A percentile compares a stretch with the other conserved stretches of the same genome.
phyloP scores from a whole-genome alignment of 2,888 invertebrate species.

The Corbicula japonica region DNA sequence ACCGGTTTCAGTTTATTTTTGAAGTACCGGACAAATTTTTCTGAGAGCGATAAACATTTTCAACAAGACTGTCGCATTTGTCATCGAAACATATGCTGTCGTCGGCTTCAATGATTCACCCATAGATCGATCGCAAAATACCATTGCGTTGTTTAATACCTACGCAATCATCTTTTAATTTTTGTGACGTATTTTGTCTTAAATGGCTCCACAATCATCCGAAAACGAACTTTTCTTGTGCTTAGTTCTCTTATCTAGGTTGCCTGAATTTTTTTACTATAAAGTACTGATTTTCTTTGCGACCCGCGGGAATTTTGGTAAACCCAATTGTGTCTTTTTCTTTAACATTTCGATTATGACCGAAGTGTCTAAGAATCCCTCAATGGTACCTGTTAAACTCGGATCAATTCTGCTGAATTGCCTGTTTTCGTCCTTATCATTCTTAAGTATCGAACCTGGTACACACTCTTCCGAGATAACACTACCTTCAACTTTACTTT shows the following conservation, averaged over 20 bases:
- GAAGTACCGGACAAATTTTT: constrained; percentile 3
- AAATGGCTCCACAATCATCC: constrained; percentile 44
- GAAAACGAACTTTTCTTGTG: constrained; percentile 16
- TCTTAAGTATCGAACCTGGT: too few relatives aligned
- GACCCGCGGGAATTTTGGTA: constrained; percentile 28
- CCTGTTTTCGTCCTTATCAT: too few relatives aligned
- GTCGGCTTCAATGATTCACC: neutral
- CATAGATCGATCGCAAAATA: neutral
- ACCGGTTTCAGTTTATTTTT: neutral
- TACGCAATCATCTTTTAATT: neutral
- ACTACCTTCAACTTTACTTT: too few relatives aligned
- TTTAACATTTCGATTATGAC: neutral
- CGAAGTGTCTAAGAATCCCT: neutral
- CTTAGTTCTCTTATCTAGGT: constrained; percentile 22
- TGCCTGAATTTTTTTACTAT: constrained; percentile 36
- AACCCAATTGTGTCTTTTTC: neutral
- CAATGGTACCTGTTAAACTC: too few relatives aligned
- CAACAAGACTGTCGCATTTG: constrained; percentile 1
- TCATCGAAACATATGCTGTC: constrained; percentile 18
- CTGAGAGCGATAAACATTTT: too few relatives aligned
- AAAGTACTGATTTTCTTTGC: constrained; percentile 48
- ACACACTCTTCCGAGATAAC: too few relatives aligned
- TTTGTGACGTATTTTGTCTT: neutral
- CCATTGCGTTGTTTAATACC: neutral
- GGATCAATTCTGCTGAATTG: too few relatives aligned